Conservation (phyloP, 1,140 invertebrate genomes). For the Vollenhovia emeryi region DNA sequence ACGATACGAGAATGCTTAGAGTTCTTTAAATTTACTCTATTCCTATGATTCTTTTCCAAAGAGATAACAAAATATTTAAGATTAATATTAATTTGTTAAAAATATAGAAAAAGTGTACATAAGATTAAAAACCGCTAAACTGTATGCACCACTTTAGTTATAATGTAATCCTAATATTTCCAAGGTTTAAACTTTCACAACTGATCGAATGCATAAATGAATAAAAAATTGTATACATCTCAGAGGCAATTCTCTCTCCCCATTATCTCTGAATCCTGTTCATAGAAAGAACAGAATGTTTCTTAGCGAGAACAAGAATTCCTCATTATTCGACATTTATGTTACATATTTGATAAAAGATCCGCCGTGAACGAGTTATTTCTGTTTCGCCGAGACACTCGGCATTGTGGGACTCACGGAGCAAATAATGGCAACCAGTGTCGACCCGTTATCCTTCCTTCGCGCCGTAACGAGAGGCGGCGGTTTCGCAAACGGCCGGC, state of each 20-base stretch:
- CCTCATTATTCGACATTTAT: slow-evolving; percentile 1
- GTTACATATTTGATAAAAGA: slow-evolving; percentile 19
- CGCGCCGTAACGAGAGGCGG: slow-evolving; percentile 46
- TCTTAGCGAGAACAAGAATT: background rate
- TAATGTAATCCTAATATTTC: background rate
- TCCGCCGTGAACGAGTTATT: slow-evolving; percentile 7
- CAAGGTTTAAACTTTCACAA: background rate
- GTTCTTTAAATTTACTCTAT: slow-evolving; percentile 4
- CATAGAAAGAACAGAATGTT: background rate
- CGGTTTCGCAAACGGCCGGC: slow-evolving; percentile 44
- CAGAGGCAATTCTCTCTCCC: background rate
- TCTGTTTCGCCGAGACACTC: background rate
- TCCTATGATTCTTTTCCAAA: background rate
- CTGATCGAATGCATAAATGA: background rate
- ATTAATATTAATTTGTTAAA: background rate
- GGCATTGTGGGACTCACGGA: slow-evolving; percentile 14
- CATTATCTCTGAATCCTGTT: background rate
- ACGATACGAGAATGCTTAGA: background rate
- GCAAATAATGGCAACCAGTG: slow-evolving; percentile 44
- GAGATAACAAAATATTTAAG: background rate
- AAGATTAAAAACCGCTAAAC: background rate
- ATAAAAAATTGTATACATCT: background rate
- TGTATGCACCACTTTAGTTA: background rate
- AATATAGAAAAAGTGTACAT: background rate
- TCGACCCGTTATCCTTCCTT: slow-evolving; percentile 49